Base-by-base conservation (phyloP, 1,140 invertebrate species). In the Drosophila pseudoananassae region DNA sequence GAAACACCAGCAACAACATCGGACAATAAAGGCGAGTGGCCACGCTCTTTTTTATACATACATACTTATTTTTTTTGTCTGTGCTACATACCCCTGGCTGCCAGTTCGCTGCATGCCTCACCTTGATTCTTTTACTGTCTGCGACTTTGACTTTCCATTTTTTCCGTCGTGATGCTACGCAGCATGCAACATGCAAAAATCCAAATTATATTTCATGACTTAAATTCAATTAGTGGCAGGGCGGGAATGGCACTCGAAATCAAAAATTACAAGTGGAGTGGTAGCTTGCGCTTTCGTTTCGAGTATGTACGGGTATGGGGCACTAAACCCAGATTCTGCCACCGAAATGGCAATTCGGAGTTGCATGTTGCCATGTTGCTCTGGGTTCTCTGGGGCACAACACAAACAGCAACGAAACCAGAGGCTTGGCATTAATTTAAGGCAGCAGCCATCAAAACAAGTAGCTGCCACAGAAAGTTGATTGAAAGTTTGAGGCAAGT, bases 121-220 rank as follows among this genome's bases (percentile, higher is more conserved):
- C 51, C 46, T 56, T 45, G 58, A 15, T 46, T 17, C 43, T 4
- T 46, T 46, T n/a, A 63, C 54, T 27, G 56, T 20, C 49, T 17
- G 46, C 46, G 60, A 51, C 33, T 49, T 55, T 65, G 63, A 53
- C 65, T 70, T 70, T 70, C 64, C 52, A 38, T 40, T 66, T 10
- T 61, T 23, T 47, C 51, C 29, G 3, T 52, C 10, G 60, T 80
- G 70, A 74, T 74, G 64, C 63, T 88, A 78, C 88, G 63, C 69
- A 78, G 66, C 81, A 82, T 85, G 82, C 82, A 82, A 87, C 81
- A 87, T 88, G 82, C 82, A 87, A 87, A 87, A 87, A 78, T 88
- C 75, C 71, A 81, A 80, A 87, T 87, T 87, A 87, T 66, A 87
- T 87, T 87, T 82, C 78, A 88, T 78, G 76, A 65, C 83, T 88